These are phyloP conservation scores for Myrmophylax atrothorax DNA, from an alignment of 2,113 vertebrate genomes.

Conservation along the genomic window DNA sequence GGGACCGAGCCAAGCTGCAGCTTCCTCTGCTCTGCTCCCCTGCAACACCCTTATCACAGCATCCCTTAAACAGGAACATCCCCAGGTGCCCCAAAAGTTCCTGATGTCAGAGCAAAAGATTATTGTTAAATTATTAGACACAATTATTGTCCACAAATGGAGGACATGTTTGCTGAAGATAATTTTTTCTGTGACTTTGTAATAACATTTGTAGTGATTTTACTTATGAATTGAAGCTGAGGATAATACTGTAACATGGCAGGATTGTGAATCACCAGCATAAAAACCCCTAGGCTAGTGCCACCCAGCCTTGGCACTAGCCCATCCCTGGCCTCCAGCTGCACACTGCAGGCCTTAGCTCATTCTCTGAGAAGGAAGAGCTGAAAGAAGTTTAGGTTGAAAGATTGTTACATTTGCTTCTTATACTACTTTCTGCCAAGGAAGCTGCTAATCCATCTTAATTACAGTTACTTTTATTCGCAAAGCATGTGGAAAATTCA, in stretches of 20 bases:
- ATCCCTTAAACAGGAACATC: neutral
- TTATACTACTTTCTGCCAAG: conserved; percentile 1
- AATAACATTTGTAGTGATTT: neutral
- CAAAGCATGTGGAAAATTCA: neutral
- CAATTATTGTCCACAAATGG: neutral
- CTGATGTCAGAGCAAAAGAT: too few relatives aligned
- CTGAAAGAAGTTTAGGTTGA: neutral
- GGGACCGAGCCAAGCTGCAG: accelerated
- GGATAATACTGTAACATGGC: neutral
- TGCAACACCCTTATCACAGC: neutral
- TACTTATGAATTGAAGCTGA: neutral
- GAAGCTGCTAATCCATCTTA: conserved; percentile 6
- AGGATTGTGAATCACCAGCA: neutral
- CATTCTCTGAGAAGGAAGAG: neutral
- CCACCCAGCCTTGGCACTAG: neutral
- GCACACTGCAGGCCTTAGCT: neutral
- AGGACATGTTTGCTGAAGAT: neutral
- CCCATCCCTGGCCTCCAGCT: neutral
- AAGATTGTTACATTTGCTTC: neutral
- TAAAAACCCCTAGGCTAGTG: neutral
- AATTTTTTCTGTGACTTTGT: neutral
- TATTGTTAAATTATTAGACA: neutral
- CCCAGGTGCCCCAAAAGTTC: accelerated
- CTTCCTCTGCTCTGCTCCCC: neutral
- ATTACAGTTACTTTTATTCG: conserved; percentile 6